Evolutionary conservation across 2,113 vertebrate species (phyloP).

Genomic region (Myrmophylax atrothorax): DNA sequence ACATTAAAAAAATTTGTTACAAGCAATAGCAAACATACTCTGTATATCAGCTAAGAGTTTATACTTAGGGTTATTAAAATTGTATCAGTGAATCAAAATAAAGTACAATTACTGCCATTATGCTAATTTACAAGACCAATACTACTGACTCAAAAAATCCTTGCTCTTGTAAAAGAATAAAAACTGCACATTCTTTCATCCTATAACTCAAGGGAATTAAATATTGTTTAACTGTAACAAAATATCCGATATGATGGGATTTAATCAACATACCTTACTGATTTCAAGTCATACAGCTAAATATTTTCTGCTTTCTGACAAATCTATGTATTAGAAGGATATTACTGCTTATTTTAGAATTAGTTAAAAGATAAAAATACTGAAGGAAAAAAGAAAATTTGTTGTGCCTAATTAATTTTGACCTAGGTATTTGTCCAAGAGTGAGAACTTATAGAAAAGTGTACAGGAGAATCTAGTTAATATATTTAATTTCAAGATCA

Average conservation of each 20-base stretch:
- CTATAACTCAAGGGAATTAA: neutral
- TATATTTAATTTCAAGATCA: neutral
- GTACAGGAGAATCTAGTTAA: neutral
- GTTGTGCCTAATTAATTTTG: neutral
- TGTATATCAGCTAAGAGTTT: neutral
- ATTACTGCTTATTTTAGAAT: neutral
- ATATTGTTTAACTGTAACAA: neutral
- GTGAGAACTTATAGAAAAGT: neutral
- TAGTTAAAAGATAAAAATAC: neutral
- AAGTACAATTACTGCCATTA: neutral
- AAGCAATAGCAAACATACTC: neutral
- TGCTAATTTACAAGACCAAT: neutral
- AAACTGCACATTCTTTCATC: neutral
- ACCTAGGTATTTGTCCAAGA: neutral
- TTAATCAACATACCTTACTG: neutral
- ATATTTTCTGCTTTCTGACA: neutral
- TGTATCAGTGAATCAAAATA: neutral
- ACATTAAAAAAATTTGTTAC: neutral
- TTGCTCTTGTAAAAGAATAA: neutral
- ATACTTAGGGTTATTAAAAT: neutral
- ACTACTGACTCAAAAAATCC: neutral
- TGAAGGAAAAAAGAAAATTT: neutral
- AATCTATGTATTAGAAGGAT: neutral
- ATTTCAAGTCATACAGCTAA: neutral
- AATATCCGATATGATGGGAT: neutral